phyloP scores from a whole-genome alignment of 2,113 vertebrate species.

The Electrona antarctica region DNA sequence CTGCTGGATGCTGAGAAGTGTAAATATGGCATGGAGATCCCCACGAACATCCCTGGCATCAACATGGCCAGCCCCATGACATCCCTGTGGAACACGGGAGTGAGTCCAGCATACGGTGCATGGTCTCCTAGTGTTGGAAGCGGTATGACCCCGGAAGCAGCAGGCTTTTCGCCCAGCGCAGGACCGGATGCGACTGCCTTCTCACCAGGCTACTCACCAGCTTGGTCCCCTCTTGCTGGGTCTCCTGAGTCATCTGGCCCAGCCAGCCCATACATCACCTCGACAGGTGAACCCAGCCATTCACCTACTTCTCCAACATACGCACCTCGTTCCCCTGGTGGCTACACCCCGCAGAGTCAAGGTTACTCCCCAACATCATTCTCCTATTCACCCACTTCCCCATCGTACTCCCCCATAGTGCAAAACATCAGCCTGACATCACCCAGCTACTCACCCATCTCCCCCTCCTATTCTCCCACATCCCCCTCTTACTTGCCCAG shows the following conservation, averaged over 20 bases:
- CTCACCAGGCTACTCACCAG: constrained; percentile 90
- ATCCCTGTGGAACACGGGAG: constrained; percentile 95
- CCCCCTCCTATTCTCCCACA: constrained; percentile 89
- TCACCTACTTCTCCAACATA: constrained; percentile 92
- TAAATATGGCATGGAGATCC: constrained; percentile 98
- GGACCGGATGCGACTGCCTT: constrained; percentile 92
- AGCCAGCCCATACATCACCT: constrained; percentile 91
- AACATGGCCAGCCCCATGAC: constrained; percentile 97
- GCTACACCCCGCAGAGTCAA: constrained; percentile 89
- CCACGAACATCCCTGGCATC: constrained; percentile 91
- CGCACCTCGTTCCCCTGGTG: constrained; percentile 89
- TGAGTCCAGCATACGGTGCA: constrained; percentile 90
- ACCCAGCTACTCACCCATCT: constrained; percentile 85
- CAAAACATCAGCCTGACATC: constrained; percentile 85
- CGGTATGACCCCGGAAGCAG: constrained; percentile 93
- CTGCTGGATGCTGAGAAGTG: constrained; percentile 94
- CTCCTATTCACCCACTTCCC: constrained; percentile 90
- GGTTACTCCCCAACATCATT: constrained; percentile 90
- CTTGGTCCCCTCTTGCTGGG: constrained; percentile 91
- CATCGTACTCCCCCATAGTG: constrained; percentile 87
- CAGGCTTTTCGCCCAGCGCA: constrained; percentile 93
- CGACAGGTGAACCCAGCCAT: constrained; percentile 91
- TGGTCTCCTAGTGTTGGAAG: constrained; percentile 95
- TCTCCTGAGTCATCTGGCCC: constrained; percentile 91
- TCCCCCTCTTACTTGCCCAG: constrained; percentile 89